Evolutionary conservation across 1,140 invertebrate species (phyloP), one percentile per base, ranked within the genome.

Genomic region (Polypedilum vanderplanki): DNA sequence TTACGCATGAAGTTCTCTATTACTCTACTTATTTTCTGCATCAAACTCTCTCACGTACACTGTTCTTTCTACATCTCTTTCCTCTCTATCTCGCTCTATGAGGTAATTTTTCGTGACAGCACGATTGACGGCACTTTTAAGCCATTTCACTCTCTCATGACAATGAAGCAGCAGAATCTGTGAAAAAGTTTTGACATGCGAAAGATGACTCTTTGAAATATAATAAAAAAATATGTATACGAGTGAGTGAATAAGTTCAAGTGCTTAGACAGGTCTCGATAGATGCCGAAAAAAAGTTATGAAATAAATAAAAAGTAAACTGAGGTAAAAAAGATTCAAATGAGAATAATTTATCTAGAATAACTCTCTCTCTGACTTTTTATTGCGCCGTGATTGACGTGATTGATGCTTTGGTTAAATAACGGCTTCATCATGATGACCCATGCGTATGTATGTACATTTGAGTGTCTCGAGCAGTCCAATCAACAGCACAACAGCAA

Each of bases 351-450:
- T 57, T 57, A 12, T 57, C 10, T 57, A 57, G 46, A 57, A 57
- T 57, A 57, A 57, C 46, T 57, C 5, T 33, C 46, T 57, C 5
- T 33, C 24, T 33, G 24, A 33, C 24, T 33, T 33, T 57, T 57
- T 57, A 57, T 57, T 57, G 46, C 46, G 12, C 24, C 46, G n/a
- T 57, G 46, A 57, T 57, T 57, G 46, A 57, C 46, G n/a, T 57
- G 46, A 57, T 57, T 57, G 46, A 57, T 57, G 46, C 46, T 57
- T 57, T 57, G 46, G 46, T 57, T 57, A 57, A 57, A 57, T 57
- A 57, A 57, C 46, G 46, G 46, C 46, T 57, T 57, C 46, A 57
- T 57, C 46, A 57, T 57, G 46, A 57, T 57, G 46, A 57, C 46
- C 46, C 46, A 57, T 57, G 46, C 46, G 46, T 57, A 33, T 33